Evolutionary conservation across 2,888 invertebrate genomes (phyloP), one percentile per base, ranked within the genome.

Genomic region (Machimus rusticus): DNA sequence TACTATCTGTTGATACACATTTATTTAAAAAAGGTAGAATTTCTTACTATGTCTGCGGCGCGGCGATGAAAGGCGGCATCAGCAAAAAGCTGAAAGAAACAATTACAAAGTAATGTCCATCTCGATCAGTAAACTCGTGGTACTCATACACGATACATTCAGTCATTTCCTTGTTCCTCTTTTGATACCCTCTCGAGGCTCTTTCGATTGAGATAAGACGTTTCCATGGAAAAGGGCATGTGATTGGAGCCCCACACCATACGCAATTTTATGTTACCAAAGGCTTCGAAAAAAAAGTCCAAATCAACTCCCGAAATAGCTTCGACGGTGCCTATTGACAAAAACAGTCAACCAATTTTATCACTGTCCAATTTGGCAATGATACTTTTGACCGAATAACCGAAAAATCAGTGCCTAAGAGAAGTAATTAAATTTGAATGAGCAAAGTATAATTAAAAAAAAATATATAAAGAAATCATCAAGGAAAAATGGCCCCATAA

Each of bases 101-200:
- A 76, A 43, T 78, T 78, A 78, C 43, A 81, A 81, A 51, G 51
- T 51, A 81, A 31, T 51, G 31, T 2, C 19, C 66, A 82, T 82
- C 57, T 55, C 57, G 37, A 66, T 82, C 82, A 37, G 34, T 57
- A 66, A 16, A 82, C 66, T 82, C 57, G 37, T 57, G 57, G 19
- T 19, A 37, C 37, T 55, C 28, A n/a, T n/a, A n/a, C n/a, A n/a
- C 23, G 82, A 82, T 82, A 82, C 66, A 57, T 82, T 82, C 34
- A 82, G 55, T 66, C 57, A 82, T 82, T 82, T 82, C 82, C 82
- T 82, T 82, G 82, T 82, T 82, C 82, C 82, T 82, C 82, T 82
- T 82, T 66, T 82, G 82, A 82, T 82, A 82, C 82, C 57, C 82
- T 82, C 82, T 82, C 57, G 82, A 82, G 66, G 66, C 66, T 46